Conservation (phyloP, 1,140 invertebrate species). For the Megathymus violae region DNA sequence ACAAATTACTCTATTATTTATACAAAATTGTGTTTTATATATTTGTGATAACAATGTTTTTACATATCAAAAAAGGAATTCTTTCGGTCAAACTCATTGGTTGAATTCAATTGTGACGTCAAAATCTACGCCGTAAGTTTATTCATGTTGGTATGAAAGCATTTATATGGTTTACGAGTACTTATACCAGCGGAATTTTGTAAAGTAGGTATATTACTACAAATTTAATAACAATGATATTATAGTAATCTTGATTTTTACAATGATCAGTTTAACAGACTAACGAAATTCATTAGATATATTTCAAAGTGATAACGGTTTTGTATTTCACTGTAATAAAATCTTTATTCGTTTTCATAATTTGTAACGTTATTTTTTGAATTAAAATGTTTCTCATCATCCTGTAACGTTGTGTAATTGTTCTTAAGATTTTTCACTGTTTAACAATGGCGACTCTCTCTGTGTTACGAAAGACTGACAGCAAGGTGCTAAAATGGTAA, state of each 20-base stretch:
- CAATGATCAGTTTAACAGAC: not conserved
- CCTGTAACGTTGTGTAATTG: not conserved
- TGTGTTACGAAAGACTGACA: not conserved
- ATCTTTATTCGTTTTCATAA: not conserved
- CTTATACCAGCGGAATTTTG: not conserved
- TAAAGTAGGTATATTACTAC: no score
- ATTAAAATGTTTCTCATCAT: not conserved
- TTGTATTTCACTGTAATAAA: not conserved
- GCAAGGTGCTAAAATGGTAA: constrained; percentile 32
- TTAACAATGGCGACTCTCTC: constrained; percentile 2
- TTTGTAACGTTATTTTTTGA: not conserved
- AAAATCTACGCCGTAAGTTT: no score
- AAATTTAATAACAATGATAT: not conserved
- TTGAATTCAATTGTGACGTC: no score
- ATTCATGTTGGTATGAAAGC: no score
- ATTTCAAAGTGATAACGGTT: not conserved
- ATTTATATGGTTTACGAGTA: no score
- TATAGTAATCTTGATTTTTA: not conserved
- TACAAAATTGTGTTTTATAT: no score
- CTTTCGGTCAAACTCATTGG: no score
- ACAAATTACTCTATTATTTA: no score
- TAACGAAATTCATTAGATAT: not conserved
- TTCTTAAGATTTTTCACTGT: constrained; percentile 1
- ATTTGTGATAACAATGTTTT: no score
- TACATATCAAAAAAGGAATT: no score